Conservation (phyloP, 92 coral and sea anemone genomes). For the Muricea muricata region DNA sequence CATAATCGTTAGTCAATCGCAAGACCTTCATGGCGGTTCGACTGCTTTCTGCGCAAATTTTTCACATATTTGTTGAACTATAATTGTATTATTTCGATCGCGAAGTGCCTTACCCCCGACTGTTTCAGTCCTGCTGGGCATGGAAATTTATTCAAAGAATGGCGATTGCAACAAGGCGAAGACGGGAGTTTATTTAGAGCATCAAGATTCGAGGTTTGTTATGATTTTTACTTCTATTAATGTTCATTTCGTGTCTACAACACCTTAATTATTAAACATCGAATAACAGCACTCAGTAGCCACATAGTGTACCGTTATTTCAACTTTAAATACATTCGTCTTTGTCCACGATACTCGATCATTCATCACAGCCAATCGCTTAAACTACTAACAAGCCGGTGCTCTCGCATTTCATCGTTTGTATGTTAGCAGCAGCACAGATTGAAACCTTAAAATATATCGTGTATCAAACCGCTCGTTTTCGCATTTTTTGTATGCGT, state of each 20-base stretch:
- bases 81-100: slow-evolving; percentile 28
- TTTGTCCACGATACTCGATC: not conserved
- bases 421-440: not conserved
- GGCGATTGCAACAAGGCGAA: slow-evolving; percentile 27
- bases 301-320: not conserved
- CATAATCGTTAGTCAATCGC: not conserved
- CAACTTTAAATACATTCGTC: not conserved
- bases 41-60: slow-evolving; percentile 12
- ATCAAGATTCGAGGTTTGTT: slow-evolving; percentile 22
- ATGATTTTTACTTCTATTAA: not conserved
- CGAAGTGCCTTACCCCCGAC: slow-evolving; percentile 43
- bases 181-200: slow-evolving; percentile 1
- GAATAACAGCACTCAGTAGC: not conserved
- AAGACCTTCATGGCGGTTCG: not conserved
- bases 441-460: not conserved
- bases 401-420: not conserved
- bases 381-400: not conserved
- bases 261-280: not conserved
- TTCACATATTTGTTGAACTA: slow-evolving; percentile 17
- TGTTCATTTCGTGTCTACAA: not conserved
- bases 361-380: not conserved
- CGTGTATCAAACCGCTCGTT: not conserved
- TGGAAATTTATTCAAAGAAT: slow-evolving; percentile 42
- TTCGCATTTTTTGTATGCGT: not conserved
- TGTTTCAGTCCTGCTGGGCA: slow-evolving; percentile 33